Base-by-base conservation (phyloP, 2,113 vertebrate species). In the Rana temporaria region DNA sequence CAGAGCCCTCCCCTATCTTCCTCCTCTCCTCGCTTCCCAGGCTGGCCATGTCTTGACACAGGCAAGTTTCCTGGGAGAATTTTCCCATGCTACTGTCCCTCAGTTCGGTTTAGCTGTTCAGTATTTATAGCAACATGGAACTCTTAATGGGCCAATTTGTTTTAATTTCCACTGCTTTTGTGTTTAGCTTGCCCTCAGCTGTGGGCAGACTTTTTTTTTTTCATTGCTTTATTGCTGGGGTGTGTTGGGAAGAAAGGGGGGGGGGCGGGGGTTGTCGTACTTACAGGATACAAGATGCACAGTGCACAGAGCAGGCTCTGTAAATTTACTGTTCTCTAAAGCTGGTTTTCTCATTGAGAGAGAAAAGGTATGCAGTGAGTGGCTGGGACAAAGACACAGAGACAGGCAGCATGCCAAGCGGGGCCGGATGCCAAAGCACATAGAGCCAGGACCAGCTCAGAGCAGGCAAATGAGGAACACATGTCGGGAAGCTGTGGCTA, bases 21-120 rank as follows among this genome's bases (percentile, higher is more conserved):
- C 17, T 42, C n/a, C 67, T 70, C 0, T 19, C 66, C 88, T 87
- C 82, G 85, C 92, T 94, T 95, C 94, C 92, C 93, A 93, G 87
- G 92, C 90, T 90, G 92, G 78, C 85, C 91, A 93, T 92, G 87
- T 84, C 91, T 18, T 0, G 81, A 91, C 86, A 88, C 89, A 91
- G 87, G 87, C 89, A 85, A 91, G 91, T 94, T 93, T 93, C 92
- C 92, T 93, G 87, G 86, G 90, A 90, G 85, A 93, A 92, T 92
- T 96, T 99, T 99, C 98, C 96, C 98, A 99, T 98, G 97, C 96
- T 96, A 96, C 87, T 91, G 89, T 92, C 92, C 90, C 93, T 96
- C 95, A 93, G 95, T 96, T 95, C 92, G 94, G 92, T 94, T 85
- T 87, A 84, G 95, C 91, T 87, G 87, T 38, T 88, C 92, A 91